Conservation (phyloP, 2,888 invertebrate genomes). For the Listrodromus nycthemerus region DNA sequence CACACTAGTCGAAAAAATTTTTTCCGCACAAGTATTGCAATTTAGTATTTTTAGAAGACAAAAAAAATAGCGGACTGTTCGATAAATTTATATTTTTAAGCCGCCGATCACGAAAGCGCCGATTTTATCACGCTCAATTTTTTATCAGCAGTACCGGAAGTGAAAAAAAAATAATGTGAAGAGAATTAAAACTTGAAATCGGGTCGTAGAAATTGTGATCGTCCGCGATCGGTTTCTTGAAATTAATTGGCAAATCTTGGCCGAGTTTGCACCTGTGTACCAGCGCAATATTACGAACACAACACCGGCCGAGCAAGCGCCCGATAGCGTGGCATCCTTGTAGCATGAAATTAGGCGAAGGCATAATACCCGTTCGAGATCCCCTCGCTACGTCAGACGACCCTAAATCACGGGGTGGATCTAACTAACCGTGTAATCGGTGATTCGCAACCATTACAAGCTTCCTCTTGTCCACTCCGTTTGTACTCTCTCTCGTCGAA, state of each 20-base stretch:
- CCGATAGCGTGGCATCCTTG: neutral
- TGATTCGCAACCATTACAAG: conserved; percentile 80
- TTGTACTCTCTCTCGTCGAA: conserved; percentile 30
- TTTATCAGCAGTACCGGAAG: too few relatives aligned
- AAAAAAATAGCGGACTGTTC: neutral
- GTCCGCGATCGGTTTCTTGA: conserved; percentile 16
- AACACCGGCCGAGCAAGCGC: neutral
- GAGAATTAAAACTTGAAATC: neutral
- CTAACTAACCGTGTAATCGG: conserved; percentile 84
- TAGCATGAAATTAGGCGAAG: conserved; percentile 54
- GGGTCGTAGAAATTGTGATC: neutral
- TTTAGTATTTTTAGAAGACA: too few relatives aligned
- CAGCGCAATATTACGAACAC: neutral
- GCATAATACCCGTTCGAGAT: conserved; percentile 30
- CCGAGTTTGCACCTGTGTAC: conserved; percentile 11
- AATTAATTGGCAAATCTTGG: conserved; percentile 1
- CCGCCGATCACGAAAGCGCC: neutral
- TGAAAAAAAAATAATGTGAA: neutral
- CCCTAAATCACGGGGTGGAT: conserved; percentile 80
- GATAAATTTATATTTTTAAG: neutral
- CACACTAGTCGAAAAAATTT: too few relatives aligned
- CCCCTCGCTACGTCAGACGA: conserved; percentile 22
- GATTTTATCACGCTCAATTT: neutral
- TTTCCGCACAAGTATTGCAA: too few relatives aligned
- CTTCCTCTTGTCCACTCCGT: conserved; percentile 48